Conservation (phyloP, 2,888 invertebrate genomes). For the Xestoiulus laeticollis region DNA sequence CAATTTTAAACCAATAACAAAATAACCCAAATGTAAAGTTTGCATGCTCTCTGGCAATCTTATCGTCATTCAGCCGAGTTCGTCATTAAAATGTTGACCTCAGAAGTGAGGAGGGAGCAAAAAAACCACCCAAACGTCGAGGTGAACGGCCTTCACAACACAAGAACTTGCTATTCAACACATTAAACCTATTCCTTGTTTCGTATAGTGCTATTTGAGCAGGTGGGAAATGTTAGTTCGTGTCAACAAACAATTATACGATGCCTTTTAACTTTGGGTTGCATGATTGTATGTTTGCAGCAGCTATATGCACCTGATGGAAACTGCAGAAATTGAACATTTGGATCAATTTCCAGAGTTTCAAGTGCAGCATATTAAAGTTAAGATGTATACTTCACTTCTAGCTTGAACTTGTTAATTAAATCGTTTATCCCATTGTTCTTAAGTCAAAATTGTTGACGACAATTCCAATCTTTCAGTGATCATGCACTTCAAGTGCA, state of each 20-base stretch:
- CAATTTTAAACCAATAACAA: not conserved
- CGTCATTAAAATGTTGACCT: conserved; percentile 29
- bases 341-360: not conserved
- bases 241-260: conserved; percentile 30
- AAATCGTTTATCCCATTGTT: not conserved
- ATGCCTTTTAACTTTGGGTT: not conserved
- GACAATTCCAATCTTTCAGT: not conserved
- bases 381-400: not conserved
- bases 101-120: not conserved
- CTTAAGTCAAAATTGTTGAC: not conserved
- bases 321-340: not conserved
- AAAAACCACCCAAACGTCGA: not conserved
- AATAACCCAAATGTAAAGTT: not conserved
- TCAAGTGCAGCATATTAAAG: not conserved
- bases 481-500: not conserved
- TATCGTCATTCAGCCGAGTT: not conserved
- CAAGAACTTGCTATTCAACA: not conserved
- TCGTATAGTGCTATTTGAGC: not conserved
- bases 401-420: not conserved
- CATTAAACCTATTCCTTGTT: not conserved
- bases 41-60: not conserved
- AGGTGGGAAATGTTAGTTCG: conserved; percentile 27
- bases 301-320: not conserved
- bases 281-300: not conserved
- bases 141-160: conserved; percentile 11